These are phyloP conservation scores for Perizoma flavofasciatum DNA, from an alignment of 2,888 invertebrate species.

Conservation along the genomic window DNA sequence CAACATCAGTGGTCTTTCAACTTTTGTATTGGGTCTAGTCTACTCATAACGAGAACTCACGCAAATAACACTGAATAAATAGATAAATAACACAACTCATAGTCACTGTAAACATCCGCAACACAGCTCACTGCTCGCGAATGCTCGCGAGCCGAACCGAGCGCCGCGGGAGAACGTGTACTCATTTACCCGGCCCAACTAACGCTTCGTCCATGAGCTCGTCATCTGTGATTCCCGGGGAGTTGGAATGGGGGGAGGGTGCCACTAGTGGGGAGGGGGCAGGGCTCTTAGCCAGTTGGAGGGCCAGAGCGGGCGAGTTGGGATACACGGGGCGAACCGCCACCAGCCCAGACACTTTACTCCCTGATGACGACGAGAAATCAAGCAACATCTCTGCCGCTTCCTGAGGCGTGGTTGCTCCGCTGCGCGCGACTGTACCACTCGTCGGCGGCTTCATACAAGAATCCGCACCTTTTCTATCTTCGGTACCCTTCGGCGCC, in stretches of 20 bases:
- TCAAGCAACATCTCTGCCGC: constrained; percentile 87
- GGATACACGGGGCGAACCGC: constrained; percentile 84
- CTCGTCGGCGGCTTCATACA: constrained; percentile 78
- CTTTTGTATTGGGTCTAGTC: constrained; percentile 6
- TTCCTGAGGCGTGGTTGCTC: constrained; percentile 82
- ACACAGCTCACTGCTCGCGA: constrained; percentile 30
- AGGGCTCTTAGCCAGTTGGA: constrained; percentile 91
- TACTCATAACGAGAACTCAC: constrained; percentile 19
- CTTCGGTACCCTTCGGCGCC: constrained; percentile 74
- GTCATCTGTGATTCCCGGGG: constrained; percentile 93
- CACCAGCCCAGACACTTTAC: constrained; percentile 79
- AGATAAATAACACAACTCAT: constrained; percentile 28
- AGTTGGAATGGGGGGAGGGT: constrained; percentile 88
- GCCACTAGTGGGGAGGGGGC: constrained; percentile 88
- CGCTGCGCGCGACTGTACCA: constrained; percentile 69
- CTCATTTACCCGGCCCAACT: constrained; percentile 90
- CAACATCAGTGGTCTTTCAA: constrained; percentile 17
- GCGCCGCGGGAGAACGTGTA: constrained; percentile 34
- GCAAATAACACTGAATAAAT: constrained; percentile 30
- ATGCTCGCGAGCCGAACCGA: constrained; percentile 35
- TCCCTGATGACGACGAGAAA: constrained; percentile 85
- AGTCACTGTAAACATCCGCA: constrained; percentile 23
- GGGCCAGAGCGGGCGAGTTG: constrained; percentile 86
- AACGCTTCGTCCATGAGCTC: constrained; percentile 95
- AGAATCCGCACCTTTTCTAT: constrained; percentile 75